Conservation (phyloP, 2,113 vertebrate species). For the Triplophysa dalaica region DNA sequence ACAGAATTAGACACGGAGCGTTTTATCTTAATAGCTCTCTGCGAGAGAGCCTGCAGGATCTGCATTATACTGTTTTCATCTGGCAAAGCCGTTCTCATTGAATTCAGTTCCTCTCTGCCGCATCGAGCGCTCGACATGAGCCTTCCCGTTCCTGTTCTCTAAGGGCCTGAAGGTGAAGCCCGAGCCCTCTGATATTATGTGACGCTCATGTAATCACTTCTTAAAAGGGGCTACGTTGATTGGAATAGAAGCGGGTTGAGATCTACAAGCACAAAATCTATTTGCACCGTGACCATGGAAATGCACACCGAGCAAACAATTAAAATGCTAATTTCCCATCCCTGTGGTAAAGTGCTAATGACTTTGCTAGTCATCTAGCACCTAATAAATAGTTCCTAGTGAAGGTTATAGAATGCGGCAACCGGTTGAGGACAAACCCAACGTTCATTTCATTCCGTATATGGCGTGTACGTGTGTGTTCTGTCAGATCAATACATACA, state of each 20-base stretch:
- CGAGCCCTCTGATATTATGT: not conserved
- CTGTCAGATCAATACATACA: not conserved
- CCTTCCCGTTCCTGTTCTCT: conserved; percentile 4
- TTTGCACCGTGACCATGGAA: conserved; percentile 38
- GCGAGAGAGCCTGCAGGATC: conserved; percentile 13
- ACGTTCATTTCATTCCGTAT: not conserved
- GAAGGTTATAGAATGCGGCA: conserved; percentile 30
- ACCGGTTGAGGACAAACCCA: not conserved
- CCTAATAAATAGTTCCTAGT: conserved; percentile 42
- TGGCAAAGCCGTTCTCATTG: conserved; percentile 29
- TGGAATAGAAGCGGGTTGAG: conserved; percentile 33
- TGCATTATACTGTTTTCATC: conserved; percentile 13
- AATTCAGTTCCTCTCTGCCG: conserved; percentile 31
- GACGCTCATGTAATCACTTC: conserved; percentile 25
- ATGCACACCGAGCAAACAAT: conserved; percentile 47
- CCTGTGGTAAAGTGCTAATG: conserved; percentile 47
- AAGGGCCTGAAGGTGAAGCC: conserved; percentile 33
- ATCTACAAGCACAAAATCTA: conserved; percentile 47
- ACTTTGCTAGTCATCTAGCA: conserved; percentile 38
- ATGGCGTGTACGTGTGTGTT: not conserved
- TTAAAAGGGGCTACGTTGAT: not conserved
- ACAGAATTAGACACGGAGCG: conserved; percentile 36
- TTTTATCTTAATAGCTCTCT: conserved; percentile 47
- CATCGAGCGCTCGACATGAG: not conserved
- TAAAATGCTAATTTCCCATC: conserved; percentile 57